A percentile compares a stretch with the other conserved stretches of the same genome.
phyloP scores from a whole-genome alignment of 2,113 vertebrate genomes.

The Marcusenius ussheri region DNA sequence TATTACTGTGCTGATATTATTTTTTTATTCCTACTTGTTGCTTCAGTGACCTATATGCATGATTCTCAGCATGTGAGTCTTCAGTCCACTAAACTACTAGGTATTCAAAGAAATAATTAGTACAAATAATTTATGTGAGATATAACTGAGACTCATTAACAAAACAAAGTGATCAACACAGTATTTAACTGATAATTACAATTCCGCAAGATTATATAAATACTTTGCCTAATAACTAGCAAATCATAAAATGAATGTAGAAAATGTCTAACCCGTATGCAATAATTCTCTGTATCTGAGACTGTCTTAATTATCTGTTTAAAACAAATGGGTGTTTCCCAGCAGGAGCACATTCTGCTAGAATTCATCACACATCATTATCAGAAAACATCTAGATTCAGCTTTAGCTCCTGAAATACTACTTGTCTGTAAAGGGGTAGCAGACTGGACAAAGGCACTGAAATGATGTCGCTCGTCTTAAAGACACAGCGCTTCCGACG shows the following conservation, averaged over 20 bases:
- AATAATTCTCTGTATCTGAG: background rate
- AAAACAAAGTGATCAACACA: background rate
- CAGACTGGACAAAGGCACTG: background rate
- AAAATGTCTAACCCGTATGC: background rate
- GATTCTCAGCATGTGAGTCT: background rate
- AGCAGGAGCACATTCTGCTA: background rate
- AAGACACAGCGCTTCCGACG: background rate
- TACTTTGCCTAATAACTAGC: background rate
- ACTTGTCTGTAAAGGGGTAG: background rate
- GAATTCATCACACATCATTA: background rate
- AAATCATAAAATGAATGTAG: background rate
- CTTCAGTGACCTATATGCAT: background rate
- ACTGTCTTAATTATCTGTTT: background rate
- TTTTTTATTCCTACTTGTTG: background rate
- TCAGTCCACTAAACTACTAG: background rate
- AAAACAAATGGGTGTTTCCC: background rate
- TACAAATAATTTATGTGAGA: background rate
- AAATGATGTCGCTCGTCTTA: background rate
- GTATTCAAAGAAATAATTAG: background rate
- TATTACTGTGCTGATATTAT: background rate
- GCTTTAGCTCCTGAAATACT: background rate
- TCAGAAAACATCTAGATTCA: background rate
- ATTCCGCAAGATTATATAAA: background rate
- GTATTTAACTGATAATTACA: background rate
- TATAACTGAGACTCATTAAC: background rate